These are phyloP conservation scores for Phyllostomus discolor DNA, from an alignment of 2,113 vertebrate genomes.

Conservation along the genomic window DNA sequence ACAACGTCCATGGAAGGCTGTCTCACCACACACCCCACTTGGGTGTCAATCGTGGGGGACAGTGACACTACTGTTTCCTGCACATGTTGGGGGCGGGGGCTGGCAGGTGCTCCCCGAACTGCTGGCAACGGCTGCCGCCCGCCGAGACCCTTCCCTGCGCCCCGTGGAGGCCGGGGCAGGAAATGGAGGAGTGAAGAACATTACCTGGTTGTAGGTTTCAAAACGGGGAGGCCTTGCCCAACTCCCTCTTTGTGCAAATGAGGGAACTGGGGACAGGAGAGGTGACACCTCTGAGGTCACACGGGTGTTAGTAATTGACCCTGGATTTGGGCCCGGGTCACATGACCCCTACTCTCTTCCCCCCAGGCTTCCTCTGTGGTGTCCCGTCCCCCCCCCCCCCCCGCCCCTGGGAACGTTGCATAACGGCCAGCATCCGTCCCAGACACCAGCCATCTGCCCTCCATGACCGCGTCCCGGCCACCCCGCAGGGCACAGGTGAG, in stretches of 20 bases:
- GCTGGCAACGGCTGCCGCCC: too few species aligned
- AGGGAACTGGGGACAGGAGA: not conserved
- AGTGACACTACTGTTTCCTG: not conserved
- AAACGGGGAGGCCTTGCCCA: not conserved
- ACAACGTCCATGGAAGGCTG: not conserved
- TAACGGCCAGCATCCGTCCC: not conserved
- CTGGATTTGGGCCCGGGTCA: not conserved
- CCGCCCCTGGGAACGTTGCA: not conserved
- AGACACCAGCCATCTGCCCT: not conserved
- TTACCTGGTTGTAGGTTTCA: not conserved
- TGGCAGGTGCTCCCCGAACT: rapidly evolving
- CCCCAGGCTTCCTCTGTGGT: not conserved
- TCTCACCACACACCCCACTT: not conserved
- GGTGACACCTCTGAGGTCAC: not conserved
- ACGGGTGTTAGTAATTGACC: not conserved
- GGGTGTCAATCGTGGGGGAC: not conserved
- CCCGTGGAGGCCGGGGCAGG: not conserved
- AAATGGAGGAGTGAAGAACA: not conserved
- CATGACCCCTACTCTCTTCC: not conserved
- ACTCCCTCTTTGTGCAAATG: not conserved
- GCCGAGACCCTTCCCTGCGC: not conserved
- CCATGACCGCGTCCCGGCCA: not conserved
- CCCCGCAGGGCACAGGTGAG: not conserved
- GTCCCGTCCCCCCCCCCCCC: too few species aligned
- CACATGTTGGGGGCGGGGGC: not conserved